Conservation (phyloP, 2,888 invertebrate species). For the Incurvaria masculella region DNA sequence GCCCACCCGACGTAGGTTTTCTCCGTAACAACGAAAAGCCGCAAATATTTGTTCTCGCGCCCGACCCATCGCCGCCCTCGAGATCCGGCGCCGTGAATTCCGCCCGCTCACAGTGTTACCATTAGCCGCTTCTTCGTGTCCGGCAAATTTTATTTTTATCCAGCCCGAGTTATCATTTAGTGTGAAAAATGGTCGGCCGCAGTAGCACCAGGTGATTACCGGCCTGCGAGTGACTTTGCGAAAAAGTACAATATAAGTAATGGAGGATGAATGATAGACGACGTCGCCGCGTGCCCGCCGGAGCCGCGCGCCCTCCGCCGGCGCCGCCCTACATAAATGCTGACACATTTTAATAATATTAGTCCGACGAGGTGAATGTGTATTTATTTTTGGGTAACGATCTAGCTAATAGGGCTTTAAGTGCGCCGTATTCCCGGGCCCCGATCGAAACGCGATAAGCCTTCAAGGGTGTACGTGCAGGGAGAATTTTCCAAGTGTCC, state of each 20-base stretch:
- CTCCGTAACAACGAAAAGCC: conserved; percentile 2
- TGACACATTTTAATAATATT: conserved; percentile 58
- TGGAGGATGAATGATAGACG: conserved; percentile 58
- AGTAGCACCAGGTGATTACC: conserved; percentile 56
- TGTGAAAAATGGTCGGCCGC: conserved; percentile 52
- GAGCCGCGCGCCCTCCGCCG: conserved; percentile 23
- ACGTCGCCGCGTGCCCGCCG: conserved; percentile 29
- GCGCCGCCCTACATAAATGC: conserved; percentile 37
- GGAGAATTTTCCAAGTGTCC: too few species aligned
- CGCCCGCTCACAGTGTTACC: conserved; percentile 43
- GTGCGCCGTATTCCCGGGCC: conserved; percentile 21
- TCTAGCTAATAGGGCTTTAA: conserved; percentile 51
- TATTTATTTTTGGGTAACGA: conserved; percentile 48
- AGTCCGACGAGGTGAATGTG: conserved; percentile 45
- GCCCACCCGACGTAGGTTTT: conserved; percentile 4
- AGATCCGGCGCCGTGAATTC: conserved; percentile 18
- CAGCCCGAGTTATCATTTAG: conserved; percentile 53
- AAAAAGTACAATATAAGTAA: conserved; percentile 58
- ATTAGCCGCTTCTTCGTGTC: conserved; percentile 51
- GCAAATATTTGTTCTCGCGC: not conserved
- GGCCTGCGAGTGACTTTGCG: conserved; percentile 54
- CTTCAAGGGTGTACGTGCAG: too few species aligned
- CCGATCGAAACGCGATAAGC: too few species aligned
- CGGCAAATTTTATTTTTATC: conserved; percentile 56
- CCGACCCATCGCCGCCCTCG: not conserved